A percentile compares a stretch with the other conserved stretches of the same genome.
Evolutionary conservation across 2,888 invertebrate genomes (phyloP).

Genomic region (Callyntrura sp.): DNA sequence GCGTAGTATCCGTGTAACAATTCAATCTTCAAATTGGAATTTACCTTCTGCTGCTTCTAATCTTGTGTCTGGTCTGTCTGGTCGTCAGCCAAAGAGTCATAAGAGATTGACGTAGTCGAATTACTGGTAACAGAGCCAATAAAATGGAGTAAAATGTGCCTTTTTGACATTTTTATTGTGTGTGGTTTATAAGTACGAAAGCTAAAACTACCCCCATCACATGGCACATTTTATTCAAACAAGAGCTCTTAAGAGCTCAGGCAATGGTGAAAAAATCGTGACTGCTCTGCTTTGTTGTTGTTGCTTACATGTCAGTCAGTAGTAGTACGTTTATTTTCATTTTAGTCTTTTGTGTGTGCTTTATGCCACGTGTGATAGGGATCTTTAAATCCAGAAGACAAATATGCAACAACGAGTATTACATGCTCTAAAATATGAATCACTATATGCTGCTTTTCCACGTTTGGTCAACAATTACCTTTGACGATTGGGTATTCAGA

Average conservation of each 20-base stretch:
- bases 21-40: constrained; percentile 7
- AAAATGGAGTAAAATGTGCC: background rate
- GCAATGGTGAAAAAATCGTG: constrained; percentile 13
- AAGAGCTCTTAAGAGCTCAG: background rate
- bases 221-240: background rate
- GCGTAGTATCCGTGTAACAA: constrained; percentile 27
- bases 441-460: too few species aligned
- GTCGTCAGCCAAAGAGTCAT: too few species aligned
- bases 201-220: too few species aligned
- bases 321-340: background rate
- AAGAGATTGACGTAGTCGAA: constrained; percentile 13
- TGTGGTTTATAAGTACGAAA: background rate
- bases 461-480: too few species aligned
- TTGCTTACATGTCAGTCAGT: background rate
- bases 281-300: background rate
- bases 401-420: too few species aligned
- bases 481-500: too few species aligned
- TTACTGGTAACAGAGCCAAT: background rate
- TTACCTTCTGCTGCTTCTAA: too few species aligned
- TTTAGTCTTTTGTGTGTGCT: too few species aligned
- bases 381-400: too few species aligned
- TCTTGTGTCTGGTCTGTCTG: too few species aligned
- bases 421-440: too few species aligned
- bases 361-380: constrained; percentile 3
- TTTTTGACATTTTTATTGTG: background rate